Base-by-base conservation (phyloP, 2,888 invertebrate species). In the Clanis bilineata region DNA sequence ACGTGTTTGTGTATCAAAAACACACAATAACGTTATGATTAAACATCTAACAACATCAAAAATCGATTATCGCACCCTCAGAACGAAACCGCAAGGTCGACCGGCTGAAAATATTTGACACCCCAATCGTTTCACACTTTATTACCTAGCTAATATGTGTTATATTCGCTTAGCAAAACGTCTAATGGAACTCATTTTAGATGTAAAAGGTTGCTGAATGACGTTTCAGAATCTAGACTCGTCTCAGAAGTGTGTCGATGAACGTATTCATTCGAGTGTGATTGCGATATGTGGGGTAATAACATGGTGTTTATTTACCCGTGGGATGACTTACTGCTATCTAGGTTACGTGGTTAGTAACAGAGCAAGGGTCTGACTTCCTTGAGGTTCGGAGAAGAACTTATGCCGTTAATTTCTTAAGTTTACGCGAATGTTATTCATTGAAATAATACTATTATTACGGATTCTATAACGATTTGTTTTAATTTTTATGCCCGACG, bases 51-150 rank as follows among this genome's bases (percentile, higher is more conserved):
- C 47, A 43, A 59, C 59, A 59, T 59, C 44, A 55, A 55, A 59
- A 55, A 59, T 59, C 59, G 55, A 59, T 59, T 54, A 59, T 59
- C 59, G 59, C 23, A 54, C 59, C 32, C 44, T 43, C 43, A 36
- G 15, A n/a, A 22, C 22, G 22, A 22, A 44, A 44, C 22, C 22
- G 44, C 59, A 59, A 59, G 55, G 59, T 36, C 59, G 55, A 15
- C 45, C 5, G 45, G 38, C 18, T 36, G n/a, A 56, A 39, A 23
- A 25, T 22, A 15, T 47, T 32, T 25, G 25, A n/a, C 15, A 23
- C 2, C 10, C 3, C 12, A 38, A 32, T 12, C 39, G 51, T 58
- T 18, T 47, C 22, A 23, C 47, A 47, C 58, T 38, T 51, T 58
- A 51, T 38, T 39, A 18, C 38, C 6, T 15, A 3, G 47, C 2